phyloP scores from a whole-genome alignment of 2,113 vertebrate genomes.

The Syrmaticus mikado region DNA sequence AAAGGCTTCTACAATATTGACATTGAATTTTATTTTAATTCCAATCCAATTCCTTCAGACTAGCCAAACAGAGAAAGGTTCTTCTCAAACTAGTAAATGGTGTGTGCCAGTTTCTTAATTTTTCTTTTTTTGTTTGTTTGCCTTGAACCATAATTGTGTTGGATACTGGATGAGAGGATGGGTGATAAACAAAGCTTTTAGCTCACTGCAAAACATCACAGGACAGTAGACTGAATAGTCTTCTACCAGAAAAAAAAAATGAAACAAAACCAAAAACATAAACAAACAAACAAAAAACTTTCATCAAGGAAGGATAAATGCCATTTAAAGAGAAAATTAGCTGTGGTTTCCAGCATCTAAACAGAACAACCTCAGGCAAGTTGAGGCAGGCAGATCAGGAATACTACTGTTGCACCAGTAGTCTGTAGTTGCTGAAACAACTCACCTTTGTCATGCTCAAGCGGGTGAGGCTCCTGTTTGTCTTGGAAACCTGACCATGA shows the following conservation, averaged over 20 bases:
- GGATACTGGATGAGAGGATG: background rate
- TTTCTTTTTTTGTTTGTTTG: background rate
- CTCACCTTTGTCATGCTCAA: constrained; percentile 36
- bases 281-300: background rate
- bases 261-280: background rate
- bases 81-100: background rate
- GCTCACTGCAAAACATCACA: background rate
- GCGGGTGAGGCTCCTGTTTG: constrained; percentile 37
- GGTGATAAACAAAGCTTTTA: background rate
- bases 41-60: background rate
- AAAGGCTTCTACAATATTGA: background rate
- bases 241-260: background rate
- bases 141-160: background rate
- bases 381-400: background rate
- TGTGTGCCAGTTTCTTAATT: background rate
- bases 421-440: constrained; percentile 29
- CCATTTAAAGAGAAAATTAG: constrained; percentile 11
- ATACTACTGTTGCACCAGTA: background rate
- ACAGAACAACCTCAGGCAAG: background rate
- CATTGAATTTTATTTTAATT: constrained; percentile 28
- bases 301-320: background rate
- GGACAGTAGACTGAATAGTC: background rate
- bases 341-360: constrained; percentile 24
- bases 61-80: background rate
- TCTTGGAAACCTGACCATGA: constrained; percentile 31